Evolutionary conservation across 2,797 vertebrate genomes (phyloP), one percentile per base, ranked within the genome.

Genomic region (Oreochromis mossambicus): DNA sequence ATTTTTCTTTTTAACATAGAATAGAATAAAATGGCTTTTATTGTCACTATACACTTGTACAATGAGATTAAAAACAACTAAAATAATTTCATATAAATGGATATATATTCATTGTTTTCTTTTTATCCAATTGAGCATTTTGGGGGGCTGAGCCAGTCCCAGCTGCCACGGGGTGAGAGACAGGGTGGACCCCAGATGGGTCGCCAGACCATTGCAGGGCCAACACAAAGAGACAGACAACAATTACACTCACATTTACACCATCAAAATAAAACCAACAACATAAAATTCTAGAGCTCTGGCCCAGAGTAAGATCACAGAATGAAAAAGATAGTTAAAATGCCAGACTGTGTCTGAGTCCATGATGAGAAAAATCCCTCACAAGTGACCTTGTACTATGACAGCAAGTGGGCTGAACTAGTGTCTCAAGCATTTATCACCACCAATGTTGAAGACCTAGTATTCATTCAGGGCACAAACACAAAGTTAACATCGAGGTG

Each of bases 381-480:
- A 82, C 15, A 6, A 2, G 41, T 86, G 86, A 90, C 87, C 91
- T 87, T 91, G 83, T 32, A 10, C 24, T 79, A 52, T 66, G 84
- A 89, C 54, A 58, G 29, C 9, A 92, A 75, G 43, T 19, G 43
- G 70, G 43, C 70, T 75, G 43, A 75, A 73, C 11, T 50, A 87
- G 80, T 84, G 82, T 73, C 79, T 85, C 8, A 41, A 63, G 79
- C 77, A 85, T 91, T 87, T 82, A 86, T 93, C 81, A 81, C 80
- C 82, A 75, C 43, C 38, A 80, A 11, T 10, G 54, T 43, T 10
- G 50, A 87, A 24, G 32, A 76, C 41, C 43, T 79, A 48, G 63
- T 82, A 78, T 77, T 84, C 51, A 86, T 50, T 41, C 82, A 32
- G 24, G 29, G 12, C 80, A 58, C 81, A 85, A 79, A 81, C 3